phyloP scores from a whole-genome alignment of 2,113 vertebrate species.

The Chaetodon trifascialis region DNA sequence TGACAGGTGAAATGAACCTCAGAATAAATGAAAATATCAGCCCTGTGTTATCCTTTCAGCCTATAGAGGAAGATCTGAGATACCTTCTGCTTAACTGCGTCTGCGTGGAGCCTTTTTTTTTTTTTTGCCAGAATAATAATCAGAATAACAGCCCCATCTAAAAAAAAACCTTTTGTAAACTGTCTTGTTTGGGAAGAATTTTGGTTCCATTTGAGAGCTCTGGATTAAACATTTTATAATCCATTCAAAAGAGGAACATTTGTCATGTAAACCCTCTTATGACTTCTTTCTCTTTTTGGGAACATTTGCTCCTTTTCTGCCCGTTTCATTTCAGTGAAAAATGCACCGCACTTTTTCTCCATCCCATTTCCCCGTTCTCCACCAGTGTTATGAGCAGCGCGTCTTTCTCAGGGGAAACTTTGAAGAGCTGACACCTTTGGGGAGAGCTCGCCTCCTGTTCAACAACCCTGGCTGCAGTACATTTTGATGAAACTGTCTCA shows the following conservation, averaged over 20 bases:
- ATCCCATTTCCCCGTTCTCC: neutral
- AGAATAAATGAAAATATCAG: too few relatives aligned
- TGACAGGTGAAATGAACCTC: too few relatives aligned
- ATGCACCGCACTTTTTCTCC: neutral
- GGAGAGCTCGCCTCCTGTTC: neutral
- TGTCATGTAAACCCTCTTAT: slow-evolving; percentile 6
- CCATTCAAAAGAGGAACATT: neutral
- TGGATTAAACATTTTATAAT: slow-evolving; percentile 15
- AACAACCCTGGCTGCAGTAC: neutral
- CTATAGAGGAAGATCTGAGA: neutral
- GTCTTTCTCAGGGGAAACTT: neutral
- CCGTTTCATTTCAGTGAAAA: neutral
- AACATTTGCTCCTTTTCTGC: neutral
- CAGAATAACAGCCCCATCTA: neutral
- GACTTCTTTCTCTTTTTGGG: neutral
- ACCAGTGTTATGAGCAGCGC: neutral
- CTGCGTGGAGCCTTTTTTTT: neutral
- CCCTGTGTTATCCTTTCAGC: too few relatives aligned
- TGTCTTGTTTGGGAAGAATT: neutral
- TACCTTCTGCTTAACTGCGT: neutral
- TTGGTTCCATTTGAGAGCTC: neutral
- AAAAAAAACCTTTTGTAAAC: neutral
- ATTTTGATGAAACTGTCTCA: neutral
- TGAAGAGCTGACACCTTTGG: neutral
- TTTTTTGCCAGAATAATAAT: neutral